Conservation (phyloP, 2,888 invertebrate species). For the Cataglyphis rosenhaueri region DNA sequence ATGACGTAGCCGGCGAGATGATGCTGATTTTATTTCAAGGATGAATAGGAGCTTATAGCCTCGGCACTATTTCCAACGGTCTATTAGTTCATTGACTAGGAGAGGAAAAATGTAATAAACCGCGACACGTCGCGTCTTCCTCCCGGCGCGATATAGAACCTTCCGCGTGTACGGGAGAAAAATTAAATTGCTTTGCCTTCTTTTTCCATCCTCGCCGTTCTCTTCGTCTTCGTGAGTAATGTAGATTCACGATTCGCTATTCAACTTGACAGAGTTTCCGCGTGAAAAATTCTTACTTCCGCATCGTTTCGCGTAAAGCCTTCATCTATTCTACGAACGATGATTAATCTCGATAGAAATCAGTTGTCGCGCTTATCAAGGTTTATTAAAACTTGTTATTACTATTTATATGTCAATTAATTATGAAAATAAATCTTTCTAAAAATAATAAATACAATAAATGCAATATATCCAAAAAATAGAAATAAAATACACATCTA, state of each 20-base stretch:
- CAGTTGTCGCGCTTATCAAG: background rate
- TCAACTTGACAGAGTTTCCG: conserved; percentile 54
- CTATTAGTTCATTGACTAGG: conserved; percentile 77
- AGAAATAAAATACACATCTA: background rate
- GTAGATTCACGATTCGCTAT: conserved; percentile 48
- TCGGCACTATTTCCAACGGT: conserved; percentile 80
- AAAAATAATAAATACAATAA: background rate
- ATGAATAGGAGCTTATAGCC: conserved; percentile 60
- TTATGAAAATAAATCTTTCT: background rate
- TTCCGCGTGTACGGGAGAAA: conserved; percentile 68
- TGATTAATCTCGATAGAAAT: conserved; percentile 29
- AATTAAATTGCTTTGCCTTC: conserved; percentile 78
- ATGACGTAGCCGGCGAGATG: conserved; percentile 56
- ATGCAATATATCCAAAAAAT: background rate
- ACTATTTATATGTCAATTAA: background rate
- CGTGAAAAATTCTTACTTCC: conserved; percentile 48
- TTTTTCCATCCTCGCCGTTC: conserved; percentile 51
- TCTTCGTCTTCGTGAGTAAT: conserved; percentile 38
- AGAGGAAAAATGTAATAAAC: conserved; percentile 81
- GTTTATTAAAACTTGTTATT: background rate
- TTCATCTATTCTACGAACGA: conserved; percentile 27
- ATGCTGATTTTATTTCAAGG: conserved; percentile 45
- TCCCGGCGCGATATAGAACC: conserved; percentile 71
- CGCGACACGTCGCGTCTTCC: conserved; percentile 76
- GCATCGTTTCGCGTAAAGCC: conserved; percentile 12